Conservation (phyloP, 2,113 vertebrate species). For the Hepsetus odoe region DNA sequence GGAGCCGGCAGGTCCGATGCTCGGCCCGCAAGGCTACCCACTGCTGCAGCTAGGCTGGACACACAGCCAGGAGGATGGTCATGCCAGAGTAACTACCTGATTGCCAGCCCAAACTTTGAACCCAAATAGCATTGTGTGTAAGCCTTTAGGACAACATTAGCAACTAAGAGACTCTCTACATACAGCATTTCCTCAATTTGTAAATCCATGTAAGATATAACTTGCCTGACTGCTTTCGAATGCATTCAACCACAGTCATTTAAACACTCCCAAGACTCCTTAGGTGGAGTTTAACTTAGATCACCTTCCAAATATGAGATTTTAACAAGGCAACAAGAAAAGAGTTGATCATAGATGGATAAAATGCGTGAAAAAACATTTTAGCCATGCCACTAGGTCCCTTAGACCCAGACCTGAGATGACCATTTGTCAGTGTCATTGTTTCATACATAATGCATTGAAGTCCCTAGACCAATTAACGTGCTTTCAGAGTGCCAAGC, state of each 20-base stretch:
- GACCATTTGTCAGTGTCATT: constrained; percentile 17
- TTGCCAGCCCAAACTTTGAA: constrained; percentile 31
- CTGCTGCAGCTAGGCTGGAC: constrained; percentile 68
- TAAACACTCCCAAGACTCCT: constrained; percentile 9
- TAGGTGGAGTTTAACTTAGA: constrained; percentile 8
- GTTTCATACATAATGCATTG: constrained; percentile 13
- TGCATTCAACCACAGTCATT: neutral
- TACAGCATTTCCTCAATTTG: constrained; percentile 20
- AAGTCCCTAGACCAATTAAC: neutral
- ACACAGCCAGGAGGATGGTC: constrained; percentile 60
- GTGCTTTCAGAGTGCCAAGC: constrained; percentile 7
- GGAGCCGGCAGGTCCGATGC: constrained; percentile 48
- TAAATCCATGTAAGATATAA: constrained; percentile 16
- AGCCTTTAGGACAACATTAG: constrained; percentile 46
- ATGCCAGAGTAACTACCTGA: constrained; percentile 58
- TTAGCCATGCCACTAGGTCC: neutral
- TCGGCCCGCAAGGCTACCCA: constrained; percentile 61
- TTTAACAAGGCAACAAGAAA: neutral
- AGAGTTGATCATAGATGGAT: neutral
- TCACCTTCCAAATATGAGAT: neutral
- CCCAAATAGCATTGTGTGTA: neutral
- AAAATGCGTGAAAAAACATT: neutral
- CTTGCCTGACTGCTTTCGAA: neutral
- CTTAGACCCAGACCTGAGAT: constrained; percentile 14
- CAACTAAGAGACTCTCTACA: constrained; percentile 18